Percentiles rank a stretch among this genome's conserved stretches.
Conservation (phyloP, 2,113 vertebrate genomes). For the Stercorarius parasiticus region DNA sequence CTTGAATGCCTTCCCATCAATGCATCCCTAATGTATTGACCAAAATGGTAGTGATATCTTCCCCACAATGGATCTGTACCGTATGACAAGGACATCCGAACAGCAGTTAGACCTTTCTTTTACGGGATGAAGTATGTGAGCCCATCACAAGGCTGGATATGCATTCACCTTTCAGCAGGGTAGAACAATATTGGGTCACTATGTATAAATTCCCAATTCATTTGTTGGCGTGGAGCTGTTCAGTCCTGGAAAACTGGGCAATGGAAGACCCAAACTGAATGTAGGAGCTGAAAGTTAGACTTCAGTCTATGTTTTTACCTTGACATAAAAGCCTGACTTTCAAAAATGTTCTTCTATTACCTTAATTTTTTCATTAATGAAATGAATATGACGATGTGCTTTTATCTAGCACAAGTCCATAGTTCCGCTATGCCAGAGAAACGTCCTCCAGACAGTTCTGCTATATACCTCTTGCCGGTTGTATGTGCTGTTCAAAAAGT, state of each 20-base stretch:
- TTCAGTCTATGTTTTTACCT: not conserved
- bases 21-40: not conserved
- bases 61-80: not conserved
- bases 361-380: not conserved
- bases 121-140: not conserved
- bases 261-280: not conserved
- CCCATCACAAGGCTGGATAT: not conserved
- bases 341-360: not conserved
- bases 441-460: not conserved
- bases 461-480: constrained; percentile 77
- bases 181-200: not conserved
- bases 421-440: not conserved
- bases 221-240: not conserved
- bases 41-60: not conserved
- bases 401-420: not conserved
- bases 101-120: not conserved
- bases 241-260: not conserved
- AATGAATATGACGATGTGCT: not conserved
- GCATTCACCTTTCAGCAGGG: not conserved
- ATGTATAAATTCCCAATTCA: not conserved
- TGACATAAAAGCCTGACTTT: not conserved
- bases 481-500: constrained; percentile 81
- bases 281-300: not conserved
- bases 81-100: not conserved
- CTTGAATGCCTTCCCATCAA: not conserved